phyloP scores from a whole-genome alignment of 1,140 invertebrate species.

The Conopomorpha cramerella region DNA sequence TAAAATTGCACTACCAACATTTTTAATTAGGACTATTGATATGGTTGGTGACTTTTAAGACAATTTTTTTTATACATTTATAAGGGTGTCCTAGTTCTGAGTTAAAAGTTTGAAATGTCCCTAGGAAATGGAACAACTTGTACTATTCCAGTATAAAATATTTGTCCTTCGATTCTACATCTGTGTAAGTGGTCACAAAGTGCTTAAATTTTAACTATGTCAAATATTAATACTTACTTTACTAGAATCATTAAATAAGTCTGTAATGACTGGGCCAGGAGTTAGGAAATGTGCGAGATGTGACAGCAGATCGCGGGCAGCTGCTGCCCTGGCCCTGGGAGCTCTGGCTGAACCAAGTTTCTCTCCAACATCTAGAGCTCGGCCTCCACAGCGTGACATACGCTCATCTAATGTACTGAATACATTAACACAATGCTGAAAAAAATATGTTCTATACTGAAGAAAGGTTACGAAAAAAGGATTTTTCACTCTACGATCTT shows the following conservation, averaged over 20 bases:
- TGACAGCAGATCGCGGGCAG: conserved; percentile 92
- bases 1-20: no score
- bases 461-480: no score
- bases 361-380: conserved; percentile 96
- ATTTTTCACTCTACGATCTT: no score
- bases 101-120: no score
- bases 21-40: background rate
- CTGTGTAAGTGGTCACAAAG: no score
- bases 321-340: conserved; percentile 89
- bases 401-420: conserved; percentile 94
- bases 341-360: conserved; percentile 96
- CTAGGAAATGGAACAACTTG: no score
- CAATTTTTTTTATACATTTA: conserved; percentile 3
- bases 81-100: no score
- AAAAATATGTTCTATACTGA: no score
- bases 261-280: conserved; percentile 82
- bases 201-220: no score
- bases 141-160: no score
- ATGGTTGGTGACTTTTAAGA: background rate
- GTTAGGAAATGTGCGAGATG: conserved; percentile 93
- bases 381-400: conserved; percentile 95
- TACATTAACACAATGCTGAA: conserved; percentile 79
- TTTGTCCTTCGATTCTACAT: no score
- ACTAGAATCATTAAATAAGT: conserved; percentile 85
- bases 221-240: no score